phyloP scores from a whole-genome alignment of 2,113 vertebrate species.

The Lophius piscatorius region DNA sequence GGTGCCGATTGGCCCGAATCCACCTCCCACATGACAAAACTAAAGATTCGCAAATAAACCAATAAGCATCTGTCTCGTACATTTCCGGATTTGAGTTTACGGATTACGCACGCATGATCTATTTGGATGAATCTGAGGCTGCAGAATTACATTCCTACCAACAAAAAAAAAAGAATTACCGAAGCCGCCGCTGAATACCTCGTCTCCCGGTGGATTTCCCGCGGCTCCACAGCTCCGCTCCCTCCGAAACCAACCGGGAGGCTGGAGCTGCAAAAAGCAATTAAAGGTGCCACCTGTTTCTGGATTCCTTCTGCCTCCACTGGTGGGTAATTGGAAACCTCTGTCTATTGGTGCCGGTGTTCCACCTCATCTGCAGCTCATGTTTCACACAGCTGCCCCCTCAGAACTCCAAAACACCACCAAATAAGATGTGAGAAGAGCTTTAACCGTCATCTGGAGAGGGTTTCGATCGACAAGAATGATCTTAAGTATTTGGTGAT shows the following conservation, averaged over 20 bases:
- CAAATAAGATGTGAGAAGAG: too few relatives aligned
- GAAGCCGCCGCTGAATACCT: conserved; percentile 45
- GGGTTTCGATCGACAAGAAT: too few relatives aligned
- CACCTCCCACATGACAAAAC: neutral
- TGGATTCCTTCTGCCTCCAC: conserved; percentile 54
- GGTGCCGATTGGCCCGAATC: conserved; percentile 6
- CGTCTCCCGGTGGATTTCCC: conserved; percentile 38
- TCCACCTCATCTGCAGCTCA: conserved; percentile 67
- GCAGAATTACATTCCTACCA: conserved; percentile 36
- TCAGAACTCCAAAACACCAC: conserved; percentile 27
- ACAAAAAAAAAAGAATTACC: conserved; percentile 45
- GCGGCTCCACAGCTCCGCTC: too few relatives aligned
- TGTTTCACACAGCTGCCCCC: conserved; percentile 61
- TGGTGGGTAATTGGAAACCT: conserved; percentile 75
- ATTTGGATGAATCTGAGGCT: conserved; percentile 15
- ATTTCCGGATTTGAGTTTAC: conserved; percentile 10
- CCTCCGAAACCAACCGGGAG: conserved; percentile 50
- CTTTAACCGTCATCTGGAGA: too few relatives aligned
- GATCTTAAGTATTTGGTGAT: too few relatives aligned
- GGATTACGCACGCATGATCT: conserved; percentile 2
- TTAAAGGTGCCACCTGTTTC: conserved; percentile 80
- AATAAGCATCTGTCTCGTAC: neutral
- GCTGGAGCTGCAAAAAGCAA: conserved; percentile 76
- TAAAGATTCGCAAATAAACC: neutral
- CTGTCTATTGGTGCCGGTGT: conserved; percentile 62